Evolutionary conservation across 2,888 invertebrate genomes (phyloP).

Genomic region (Tiliacea citrago): DNA sequence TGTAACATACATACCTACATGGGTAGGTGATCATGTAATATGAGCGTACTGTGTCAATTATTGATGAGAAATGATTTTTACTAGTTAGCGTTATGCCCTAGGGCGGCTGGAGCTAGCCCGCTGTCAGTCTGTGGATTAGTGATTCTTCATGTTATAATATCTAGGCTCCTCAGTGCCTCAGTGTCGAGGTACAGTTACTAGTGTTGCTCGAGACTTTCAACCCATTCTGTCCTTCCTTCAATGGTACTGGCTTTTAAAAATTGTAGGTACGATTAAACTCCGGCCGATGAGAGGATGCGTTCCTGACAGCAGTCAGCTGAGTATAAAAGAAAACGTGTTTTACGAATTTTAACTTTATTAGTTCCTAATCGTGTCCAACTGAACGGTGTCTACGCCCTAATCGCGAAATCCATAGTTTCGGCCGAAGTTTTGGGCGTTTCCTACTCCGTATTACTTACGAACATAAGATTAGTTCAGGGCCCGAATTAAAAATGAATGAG

Average conservation of each 20-base stretch:
- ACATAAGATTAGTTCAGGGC: too few relatives aligned
- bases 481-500: too few relatives aligned
- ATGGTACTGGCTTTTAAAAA: not conserved
- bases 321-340: too few relatives aligned
- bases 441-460: too few relatives aligned
- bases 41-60: conserved; percentile 31
- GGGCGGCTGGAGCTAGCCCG: conserved; percentile 3
- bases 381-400: too few relatives aligned
- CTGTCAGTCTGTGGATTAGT: not conserved
- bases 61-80: conserved; percentile 24
- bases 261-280: too few relatives aligned
- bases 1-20: conserved; percentile 18
- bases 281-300: too few relatives aligned
- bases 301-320: too few relatives aligned
- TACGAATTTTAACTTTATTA: too few relatives aligned
- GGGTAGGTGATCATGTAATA: conserved; percentile 41
- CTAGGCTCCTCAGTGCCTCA: not conserved
- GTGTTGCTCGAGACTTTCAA: not conserved
- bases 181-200: not conserved
- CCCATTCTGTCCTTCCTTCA: not conserved
- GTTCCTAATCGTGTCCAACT: too few relatives aligned
- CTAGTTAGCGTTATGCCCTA: not conserved
- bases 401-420: too few relatives aligned
- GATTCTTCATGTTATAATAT: not conserved
- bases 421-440: too few relatives aligned